Percentiles rank a stretch among this genome's conserved stretches.
phyloP scores from a whole-genome alignment of 1,140 invertebrate species.

The Zaprionus africanus region DNA sequence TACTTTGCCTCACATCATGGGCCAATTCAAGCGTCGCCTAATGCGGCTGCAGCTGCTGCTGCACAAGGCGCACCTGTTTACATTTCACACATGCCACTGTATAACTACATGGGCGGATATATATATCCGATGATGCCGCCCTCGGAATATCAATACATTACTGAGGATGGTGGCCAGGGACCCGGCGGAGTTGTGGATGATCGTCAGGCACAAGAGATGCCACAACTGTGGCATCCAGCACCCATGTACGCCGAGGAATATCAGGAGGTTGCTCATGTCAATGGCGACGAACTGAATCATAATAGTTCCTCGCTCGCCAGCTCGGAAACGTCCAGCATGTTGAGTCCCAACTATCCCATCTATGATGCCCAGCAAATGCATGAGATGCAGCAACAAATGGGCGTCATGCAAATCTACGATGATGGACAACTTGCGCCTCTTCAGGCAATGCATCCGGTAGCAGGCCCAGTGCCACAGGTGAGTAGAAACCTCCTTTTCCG shows the following conservation, averaged over 20 bases:
- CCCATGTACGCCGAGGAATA: slow-evolving; percentile 76
- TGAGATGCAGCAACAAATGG: slow-evolving; percentile 79
- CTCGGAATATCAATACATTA: slow-evolving; percentile 66
- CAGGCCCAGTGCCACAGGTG: slow-evolving; percentile 60
- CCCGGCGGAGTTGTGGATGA: slow-evolving; percentile 60
- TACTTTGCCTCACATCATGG: slow-evolving; percentile 72
- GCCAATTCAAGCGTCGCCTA: slow-evolving; percentile 57
- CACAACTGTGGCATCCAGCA: slow-evolving; percentile 66
- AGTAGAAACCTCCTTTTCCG: not conserved
- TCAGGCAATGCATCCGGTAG: slow-evolving; percentile 68
- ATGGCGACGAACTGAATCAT: slow-evolving; percentile 76
- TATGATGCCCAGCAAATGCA: slow-evolving; percentile 79
- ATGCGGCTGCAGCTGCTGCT: slow-evolving; percentile 58
- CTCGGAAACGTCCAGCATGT: slow-evolving; percentile 75
- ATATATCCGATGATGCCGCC: slow-evolving; percentile 60
- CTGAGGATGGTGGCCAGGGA: slow-evolving; percentile 55
- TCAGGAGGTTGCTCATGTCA: slow-evolving; percentile 47
- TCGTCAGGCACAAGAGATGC: slow-evolving; percentile 54
- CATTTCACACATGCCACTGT: slow-evolving; percentile 57
- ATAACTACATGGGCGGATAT: slow-evolving; percentile 62
- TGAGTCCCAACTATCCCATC: slow-evolving; percentile 79
- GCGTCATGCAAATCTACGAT: slow-evolving; percentile 80
- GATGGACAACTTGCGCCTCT: slow-evolving; percentile 68
- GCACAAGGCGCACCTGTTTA: slow-evolving; percentile 73
- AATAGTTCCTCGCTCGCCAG: slow-evolving; percentile 70